Conservation (phyloP, 1,140 invertebrate genomes). For the Papilio polytes region DNA sequence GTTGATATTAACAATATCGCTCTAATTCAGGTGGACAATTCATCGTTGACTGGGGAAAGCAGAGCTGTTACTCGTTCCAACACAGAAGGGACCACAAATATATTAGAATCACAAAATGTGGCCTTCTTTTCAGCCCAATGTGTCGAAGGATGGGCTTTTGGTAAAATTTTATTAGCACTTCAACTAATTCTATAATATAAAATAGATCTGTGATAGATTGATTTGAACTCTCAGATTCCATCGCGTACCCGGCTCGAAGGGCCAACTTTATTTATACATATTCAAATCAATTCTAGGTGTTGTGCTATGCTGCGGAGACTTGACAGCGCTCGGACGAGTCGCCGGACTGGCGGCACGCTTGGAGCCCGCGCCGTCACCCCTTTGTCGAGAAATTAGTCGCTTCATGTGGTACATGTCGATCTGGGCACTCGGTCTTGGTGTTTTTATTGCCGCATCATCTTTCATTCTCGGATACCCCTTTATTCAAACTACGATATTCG, state of each 20-base stretch:
- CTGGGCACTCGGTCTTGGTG: constrained; percentile 66
- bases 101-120: constrained; percentile 74
- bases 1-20: background rate
- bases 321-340: constrained; percentile 74
- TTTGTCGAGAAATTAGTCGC: constrained; percentile 61
- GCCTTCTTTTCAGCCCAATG: constrained; percentile 76
- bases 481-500: constrained; percentile 73
- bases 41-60: constrained; percentile 71
- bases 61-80: constrained; percentile 67
- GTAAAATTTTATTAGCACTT: constrained; percentile 47
- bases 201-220: too few species aligned
- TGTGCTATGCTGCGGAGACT: constrained; percentile 72
- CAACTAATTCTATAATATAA: too few species aligned
- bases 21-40: constrained; percentile 72
- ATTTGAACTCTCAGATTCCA: too few species aligned
- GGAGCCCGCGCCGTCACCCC: constrained; percentile 67
- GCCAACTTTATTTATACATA: background rate
- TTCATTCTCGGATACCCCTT: constrained; percentile 69
- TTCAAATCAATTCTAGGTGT: constrained; percentile 56
- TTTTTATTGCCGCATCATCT: constrained; percentile 64
- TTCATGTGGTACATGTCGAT: constrained; percentile 72
- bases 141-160: constrained; percentile 74
- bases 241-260: too few species aligned
- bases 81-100: constrained; percentile 67
- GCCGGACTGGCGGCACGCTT: constrained; percentile 70